Base-by-base conservation (phyloP, 1,140 invertebrate species). In the Leptopilina clavipes region DNA sequence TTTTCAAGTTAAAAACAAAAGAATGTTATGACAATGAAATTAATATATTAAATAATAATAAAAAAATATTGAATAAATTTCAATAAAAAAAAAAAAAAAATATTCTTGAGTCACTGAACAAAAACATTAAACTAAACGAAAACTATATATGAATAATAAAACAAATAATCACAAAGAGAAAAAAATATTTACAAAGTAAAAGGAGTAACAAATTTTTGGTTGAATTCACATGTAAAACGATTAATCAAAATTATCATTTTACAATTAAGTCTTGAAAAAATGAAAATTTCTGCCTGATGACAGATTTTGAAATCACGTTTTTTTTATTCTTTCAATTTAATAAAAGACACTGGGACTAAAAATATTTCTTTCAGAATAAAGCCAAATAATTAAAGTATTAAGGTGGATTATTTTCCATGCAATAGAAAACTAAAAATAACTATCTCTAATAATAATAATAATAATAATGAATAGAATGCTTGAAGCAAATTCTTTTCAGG, bases 301-400 rank as follows among this genome's bases (percentile, higher is more conserved):
- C 48, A 52, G 6, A n/a, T n/a, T 6, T 52, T 7, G 14, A 52
- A 52, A 52, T 17, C 48, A 52, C 48, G 6, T 40, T 40, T 40
- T 40, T 40, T 40, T 40, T 40, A 40, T 40, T 40, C 5, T 40
- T 40, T 17, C 14, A n/a, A 52, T 17, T 52, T 7, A 48, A n/a
- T 52, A 17, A 17, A 17, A n/a, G 17, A 52, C 48, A 52, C 48
- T 52, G 48, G 48, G 48, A n/a, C 7, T 3, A 17, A 52, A 52
- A 17, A 17, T 8, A 52, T 52, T 5, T 17, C 14, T 17, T 52
- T 6, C 6, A 17, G 6, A 52, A 52, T 52, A 52, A 52, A 52
- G 48, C 48, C 48, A 52, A 52, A 45, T 40, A 48, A 48, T 48
- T 48, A 48, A 48, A 48, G 45, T 12, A 12, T 48, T n/a, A 31